These are phyloP conservation scores for Diprion similis DNA, from an alignment of 1,140 invertebrate genomes.

Conservation along the genomic window DNA sequence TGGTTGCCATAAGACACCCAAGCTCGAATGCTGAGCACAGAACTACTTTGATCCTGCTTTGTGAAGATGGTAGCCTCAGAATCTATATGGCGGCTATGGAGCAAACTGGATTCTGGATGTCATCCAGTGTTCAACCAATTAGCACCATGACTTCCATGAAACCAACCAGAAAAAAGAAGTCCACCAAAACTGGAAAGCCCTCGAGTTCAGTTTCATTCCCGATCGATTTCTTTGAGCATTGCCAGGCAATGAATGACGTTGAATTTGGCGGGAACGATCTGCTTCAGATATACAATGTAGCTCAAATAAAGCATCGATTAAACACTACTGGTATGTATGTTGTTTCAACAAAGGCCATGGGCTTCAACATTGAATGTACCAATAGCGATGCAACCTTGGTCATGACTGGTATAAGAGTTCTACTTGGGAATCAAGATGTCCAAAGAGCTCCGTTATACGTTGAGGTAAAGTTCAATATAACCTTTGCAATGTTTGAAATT, in stretches of 20 bases:
- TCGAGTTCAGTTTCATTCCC: conserved; percentile 75
- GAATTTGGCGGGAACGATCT: conserved; percentile 97
- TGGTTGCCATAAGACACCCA: conserved; percentile 90
- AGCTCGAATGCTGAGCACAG: conserved; percentile 78
- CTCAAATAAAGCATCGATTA: conserved; percentile 93
- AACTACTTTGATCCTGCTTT: conserved; percentile 91
- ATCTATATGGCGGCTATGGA: conserved; percentile 85
- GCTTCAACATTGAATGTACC: conserved; percentile 87
- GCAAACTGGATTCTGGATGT: conserved; percentile 83
- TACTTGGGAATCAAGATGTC: conserved; percentile 87
- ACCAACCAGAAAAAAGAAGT: conserved; percentile 66
- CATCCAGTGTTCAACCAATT: conserved; percentile 77
- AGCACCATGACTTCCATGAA: conserved; percentile 58
- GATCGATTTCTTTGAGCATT: conserved; percentile 97
- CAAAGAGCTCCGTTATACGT: conserved; percentile 84
- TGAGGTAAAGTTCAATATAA: conserved; percentile 63
- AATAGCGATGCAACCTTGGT: conserved; percentile 89
- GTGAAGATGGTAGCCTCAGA: conserved; percentile 94
- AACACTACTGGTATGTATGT: conserved; percentile 91
- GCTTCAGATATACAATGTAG: conserved; percentile 92
- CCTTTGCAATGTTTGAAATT: conserved; percentile 13
- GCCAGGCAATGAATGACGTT: conserved; percentile 87
- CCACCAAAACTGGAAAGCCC: conserved; percentile 65
- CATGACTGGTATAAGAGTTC: conserved; percentile 85
- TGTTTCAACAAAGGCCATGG: conserved; percentile 85